Conservation (phyloP, 2,113 vertebrate genomes). For the Aspiorhynchus laticeps region DNA sequence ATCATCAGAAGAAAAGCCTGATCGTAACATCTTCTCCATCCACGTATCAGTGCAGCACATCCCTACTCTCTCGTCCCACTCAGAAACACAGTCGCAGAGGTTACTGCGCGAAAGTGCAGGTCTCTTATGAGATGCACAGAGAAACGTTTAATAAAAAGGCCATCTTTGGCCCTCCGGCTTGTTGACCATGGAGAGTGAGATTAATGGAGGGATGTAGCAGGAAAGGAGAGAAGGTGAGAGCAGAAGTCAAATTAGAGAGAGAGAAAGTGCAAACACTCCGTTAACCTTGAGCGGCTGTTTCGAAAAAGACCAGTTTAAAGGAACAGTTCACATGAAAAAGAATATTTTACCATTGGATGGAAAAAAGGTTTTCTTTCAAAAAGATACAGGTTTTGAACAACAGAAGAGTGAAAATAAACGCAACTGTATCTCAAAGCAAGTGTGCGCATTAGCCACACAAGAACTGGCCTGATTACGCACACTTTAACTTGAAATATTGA, state of each 20-base stretch:
- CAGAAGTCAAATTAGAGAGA: neutral
- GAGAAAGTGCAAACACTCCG: slow-evolving; percentile 9
- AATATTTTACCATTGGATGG: neutral
- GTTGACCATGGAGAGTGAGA: slow-evolving; percentile 57
- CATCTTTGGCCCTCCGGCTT: slow-evolving; percentile 55
- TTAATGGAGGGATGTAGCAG: slow-evolving; percentile 57
- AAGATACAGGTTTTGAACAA: neutral
- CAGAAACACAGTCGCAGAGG: neutral
- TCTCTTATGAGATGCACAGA: slow-evolving; percentile 48
- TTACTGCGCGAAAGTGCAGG: neutral
- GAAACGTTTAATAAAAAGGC: slow-evolving; percentile 56
- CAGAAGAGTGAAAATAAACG: neutral
- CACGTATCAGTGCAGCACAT: neutral
- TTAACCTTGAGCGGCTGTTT: slow-evolving; percentile 34
- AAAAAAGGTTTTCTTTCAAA: neutral
- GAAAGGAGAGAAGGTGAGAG: slow-evolving; percentile 29
- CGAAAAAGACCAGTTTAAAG: neutral
- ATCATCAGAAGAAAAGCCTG: neutral
- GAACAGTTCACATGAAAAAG: neutral
- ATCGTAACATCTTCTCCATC: neutral
- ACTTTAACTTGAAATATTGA: neutral
- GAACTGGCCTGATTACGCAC: neutral
- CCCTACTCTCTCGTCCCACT: neutral
- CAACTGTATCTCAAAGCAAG: too few relatives aligned
- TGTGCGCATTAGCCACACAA: neutral